Base-by-base conservation (phyloP, 1,140 invertebrate genomes). In the Drosophila eugracilis region DNA sequence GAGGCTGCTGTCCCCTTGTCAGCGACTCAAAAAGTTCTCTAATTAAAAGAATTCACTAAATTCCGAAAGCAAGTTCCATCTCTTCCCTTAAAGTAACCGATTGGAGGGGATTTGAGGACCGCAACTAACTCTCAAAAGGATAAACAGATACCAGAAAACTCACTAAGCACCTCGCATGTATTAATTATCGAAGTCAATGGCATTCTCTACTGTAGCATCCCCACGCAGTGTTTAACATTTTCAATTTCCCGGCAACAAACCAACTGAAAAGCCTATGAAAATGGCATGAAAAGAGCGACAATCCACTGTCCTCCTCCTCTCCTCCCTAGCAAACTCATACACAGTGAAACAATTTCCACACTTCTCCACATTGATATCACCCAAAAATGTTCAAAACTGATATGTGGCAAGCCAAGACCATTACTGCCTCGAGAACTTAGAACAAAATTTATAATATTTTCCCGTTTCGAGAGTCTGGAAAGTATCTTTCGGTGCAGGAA, bases 241-340 rank as follows among this genome's bases (percentile, higher is more conserved):
- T 75, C 71, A 75, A 79, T 76, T 76, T 80, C 50, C 59, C 47
- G 24, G 5, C 21, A 15, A 26, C 30, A 75, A 59, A 65, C 59
- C 65, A 80, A 80, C 54, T 78, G 48, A 57, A 41, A 58, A 21
- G 63, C 50, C 70, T 69, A 63, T 66, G 42, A 49, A 66, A 66
- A 49, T 63, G 58, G 42, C 58, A 63, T 63, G 62, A 63, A 63
- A 66, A 49, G 42, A 26, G 22, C 58, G 58, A 63, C 62, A 66
- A 32, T 63, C 57, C 42, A 30, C 48, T 48, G 17, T 48, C 3
- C 32, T 28, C 17, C n/a, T 2, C 4, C 17, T 4, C 19, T 12
- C n/a, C n/a, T n/a, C n/a, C n/a, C n/a, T n/a, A n/a, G 9, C 3
- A 4, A 4, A 19, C 12, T 19, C 17, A 10, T 39, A 19, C 37